Evolutionary conservation across 1,140 invertebrate genomes (phyloP).

Genomic region (Chironomus tepperi): DNA sequence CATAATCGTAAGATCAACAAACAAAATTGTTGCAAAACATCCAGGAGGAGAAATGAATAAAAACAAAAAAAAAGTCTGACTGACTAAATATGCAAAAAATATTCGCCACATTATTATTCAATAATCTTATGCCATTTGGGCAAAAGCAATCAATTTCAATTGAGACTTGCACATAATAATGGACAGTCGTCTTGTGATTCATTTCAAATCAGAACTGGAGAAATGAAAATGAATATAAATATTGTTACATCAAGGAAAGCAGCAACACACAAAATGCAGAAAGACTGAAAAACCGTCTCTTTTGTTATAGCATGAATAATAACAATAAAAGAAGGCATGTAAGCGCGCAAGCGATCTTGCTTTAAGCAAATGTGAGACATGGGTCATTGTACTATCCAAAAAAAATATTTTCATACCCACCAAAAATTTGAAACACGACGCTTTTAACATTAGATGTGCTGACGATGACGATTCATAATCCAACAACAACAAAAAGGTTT

Average conservation of each 20-base stretch:
- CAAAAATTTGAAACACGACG: not conserved
- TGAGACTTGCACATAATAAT: not conserved
- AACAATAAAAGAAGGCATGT: not conserved
- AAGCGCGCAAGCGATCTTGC: not conserved
- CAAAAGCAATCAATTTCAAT: not conserved
- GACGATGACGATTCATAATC: not conserved
- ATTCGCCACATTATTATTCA: constrained; percentile 8
- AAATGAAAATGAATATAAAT: not conserved
- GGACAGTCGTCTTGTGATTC: constrained; percentile 5
- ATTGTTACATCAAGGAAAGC: not conserved
- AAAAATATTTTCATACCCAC: not conserved
- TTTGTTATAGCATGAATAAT: constrained; percentile 21
- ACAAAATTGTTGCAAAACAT: constrained; percentile 7
- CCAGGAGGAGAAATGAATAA: no score
- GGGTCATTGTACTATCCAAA: constrained; percentile 16
- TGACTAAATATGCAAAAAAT: not conserved
- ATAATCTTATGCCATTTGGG: constrained; percentile 2
- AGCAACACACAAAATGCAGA: not conserved
- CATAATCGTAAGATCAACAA: not conserved
- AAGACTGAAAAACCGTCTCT: not conserved
- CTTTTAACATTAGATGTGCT: not conserved
- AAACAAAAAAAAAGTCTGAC: not conserved
- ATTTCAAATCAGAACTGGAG: not conserved
- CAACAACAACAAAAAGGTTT: not conserved
- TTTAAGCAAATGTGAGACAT: not conserved